Percentiles rank a stretch among this genome's conserved stretches.
These are phyloP conservation scores for Phyllotreta cruciferae DNA, from an alignment of 2,888 invertebrate species.

Conservation along the genomic window DNA sequence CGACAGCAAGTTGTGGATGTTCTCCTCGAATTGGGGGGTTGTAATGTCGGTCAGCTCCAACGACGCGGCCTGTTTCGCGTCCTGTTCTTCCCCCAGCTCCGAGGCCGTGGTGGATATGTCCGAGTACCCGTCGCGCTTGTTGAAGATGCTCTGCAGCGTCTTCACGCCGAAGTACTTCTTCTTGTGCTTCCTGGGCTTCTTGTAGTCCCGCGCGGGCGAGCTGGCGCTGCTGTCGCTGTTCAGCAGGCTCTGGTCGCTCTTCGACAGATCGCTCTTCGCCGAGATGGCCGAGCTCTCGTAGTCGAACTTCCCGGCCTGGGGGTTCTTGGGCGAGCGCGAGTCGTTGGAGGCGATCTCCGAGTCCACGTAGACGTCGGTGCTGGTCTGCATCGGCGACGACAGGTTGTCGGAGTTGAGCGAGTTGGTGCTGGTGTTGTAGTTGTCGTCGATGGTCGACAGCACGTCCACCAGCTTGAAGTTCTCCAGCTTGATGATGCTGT, in stretches of 20 bases:
- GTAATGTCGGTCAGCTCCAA: conserved; percentile 45
- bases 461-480: conserved; percentile 51
- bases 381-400: conserved; percentile 62
- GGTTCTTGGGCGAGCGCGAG: conserved; percentile 59
- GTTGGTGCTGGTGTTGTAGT: conserved; percentile 59
- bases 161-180: conserved; percentile 64
- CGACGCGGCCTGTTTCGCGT: neutral
- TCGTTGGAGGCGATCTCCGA: conserved; percentile 60
- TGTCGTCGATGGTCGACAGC: conserved; percentile 49
- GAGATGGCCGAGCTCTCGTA: too few species aligned
- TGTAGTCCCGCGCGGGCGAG: conserved; percentile 64
- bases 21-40: conserved; percentile 59
- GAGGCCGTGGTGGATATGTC: conserved; percentile 60
- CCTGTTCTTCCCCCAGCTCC: conserved; percentile 52
- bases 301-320: conserved; percentile 43
- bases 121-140: conserved; percentile 58
- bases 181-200: conserved; percentile 58
- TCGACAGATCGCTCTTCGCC: conserved; percentile 37
- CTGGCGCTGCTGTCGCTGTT: conserved; percentile 60
- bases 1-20: conserved; percentile 58
- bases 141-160: conserved; percentile 60
- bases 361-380: conserved; percentile 60
- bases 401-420: conserved; percentile 60
- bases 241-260: conserved; percentile 59
- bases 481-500: conserved; percentile 52